phyloP scores from a whole-genome alignment of 2,888 invertebrate genomes.

The Tortricodes alternella region DNA sequence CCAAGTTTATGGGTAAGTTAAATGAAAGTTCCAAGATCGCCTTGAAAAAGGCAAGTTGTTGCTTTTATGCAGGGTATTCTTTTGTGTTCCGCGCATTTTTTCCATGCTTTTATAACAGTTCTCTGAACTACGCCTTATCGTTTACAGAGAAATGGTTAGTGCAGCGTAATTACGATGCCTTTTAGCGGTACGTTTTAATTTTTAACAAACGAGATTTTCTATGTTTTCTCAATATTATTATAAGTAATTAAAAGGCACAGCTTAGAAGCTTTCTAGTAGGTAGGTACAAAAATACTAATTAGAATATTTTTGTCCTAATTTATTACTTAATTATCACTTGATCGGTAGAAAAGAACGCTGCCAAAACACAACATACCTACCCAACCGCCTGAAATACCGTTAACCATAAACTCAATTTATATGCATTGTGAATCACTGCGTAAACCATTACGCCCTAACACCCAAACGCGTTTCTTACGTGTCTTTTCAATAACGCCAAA shows the following conservation, averaged over 20 bases:
- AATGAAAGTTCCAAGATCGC: constrained; percentile 55
- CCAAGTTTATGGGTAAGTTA: constrained; percentile 62
- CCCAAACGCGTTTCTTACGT: constrained; percentile 40
- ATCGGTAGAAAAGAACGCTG: no score
- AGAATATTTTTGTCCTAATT: no score
- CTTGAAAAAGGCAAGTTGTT: constrained; percentile 42
- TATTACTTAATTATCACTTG: no score
- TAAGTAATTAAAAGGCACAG: no score
- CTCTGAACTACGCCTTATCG: neutral
- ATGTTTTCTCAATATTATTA: no score
- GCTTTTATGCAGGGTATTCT: constrained; percentile 8
- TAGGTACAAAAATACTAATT: no score
- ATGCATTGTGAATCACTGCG: constrained; percentile 36
- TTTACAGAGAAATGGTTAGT: neutral
- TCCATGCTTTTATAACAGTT: neutral
- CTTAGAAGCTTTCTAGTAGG: no score
- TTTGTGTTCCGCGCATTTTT: neutral
- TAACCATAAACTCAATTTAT: constrained; percentile 37
- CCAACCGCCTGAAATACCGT: constrained; percentile 24
- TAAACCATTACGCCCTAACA: constrained; percentile 33
- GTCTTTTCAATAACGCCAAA: constrained; percentile 46
- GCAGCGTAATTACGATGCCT: neutral
- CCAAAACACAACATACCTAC: neutral
- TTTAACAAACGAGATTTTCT: neutral
- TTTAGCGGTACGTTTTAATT: neutral